A percentile compares a stretch with the other conserved stretches of the same genome.
phyloP scores from a whole-genome alignment of 2,797 vertebrate species.

The Rallus crepitans region DNA sequence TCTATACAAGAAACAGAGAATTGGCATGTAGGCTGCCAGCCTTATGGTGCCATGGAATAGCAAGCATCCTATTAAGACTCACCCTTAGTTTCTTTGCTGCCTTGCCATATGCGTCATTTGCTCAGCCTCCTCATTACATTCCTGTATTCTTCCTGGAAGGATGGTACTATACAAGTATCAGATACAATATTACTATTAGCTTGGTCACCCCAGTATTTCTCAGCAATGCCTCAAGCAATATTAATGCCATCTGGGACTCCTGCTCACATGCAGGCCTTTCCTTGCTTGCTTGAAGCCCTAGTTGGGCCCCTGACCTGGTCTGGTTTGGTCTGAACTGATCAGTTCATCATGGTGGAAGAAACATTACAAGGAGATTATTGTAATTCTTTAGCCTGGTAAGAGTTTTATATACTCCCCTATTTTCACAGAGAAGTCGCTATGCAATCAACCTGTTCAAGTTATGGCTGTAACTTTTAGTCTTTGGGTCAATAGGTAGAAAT shows the following conservation, averaged over 20 bases:
- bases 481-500: constrained; percentile 49
- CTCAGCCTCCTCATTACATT: not conserved
- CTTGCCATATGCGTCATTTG: not conserved
- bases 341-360: not conserved
- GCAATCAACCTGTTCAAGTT: not conserved
- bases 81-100: not conserved
- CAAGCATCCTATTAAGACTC: not conserved
- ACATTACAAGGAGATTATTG: not conserved
- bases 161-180: not conserved
- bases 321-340: not conserved
- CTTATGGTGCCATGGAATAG: not conserved
- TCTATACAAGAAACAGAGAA: not conserved
- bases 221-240: not conserved
- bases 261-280: not conserved
- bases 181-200: not conserved
- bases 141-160: not conserved
- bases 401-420: not conserved
- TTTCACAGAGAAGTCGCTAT: not conserved
- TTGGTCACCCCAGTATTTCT: not conserved
- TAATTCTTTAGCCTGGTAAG: not conserved
- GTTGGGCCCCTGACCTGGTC: not conserved
- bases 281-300: not conserved
- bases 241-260: not conserved
- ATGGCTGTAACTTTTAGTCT: not conserved
- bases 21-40: not conserved